Evolutionary conservation across 2,888 invertebrate genomes (phyloP).

Genomic region (Lithophane ornitopus): DNA sequence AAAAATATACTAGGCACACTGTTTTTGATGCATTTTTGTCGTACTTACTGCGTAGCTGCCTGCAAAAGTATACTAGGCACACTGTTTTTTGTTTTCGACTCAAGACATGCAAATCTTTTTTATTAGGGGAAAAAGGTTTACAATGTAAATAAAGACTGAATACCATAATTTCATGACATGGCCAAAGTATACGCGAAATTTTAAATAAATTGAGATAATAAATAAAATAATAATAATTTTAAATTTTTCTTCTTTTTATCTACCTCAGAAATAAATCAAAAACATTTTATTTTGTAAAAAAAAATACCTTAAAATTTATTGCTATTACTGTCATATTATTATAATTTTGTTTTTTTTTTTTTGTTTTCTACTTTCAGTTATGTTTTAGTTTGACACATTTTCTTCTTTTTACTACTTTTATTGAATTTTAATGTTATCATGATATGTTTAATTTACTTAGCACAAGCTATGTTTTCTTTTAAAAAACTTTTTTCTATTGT

Average conservation of each 20-base stretch:
- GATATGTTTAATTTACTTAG: slow-evolving; percentile 2
- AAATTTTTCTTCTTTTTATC: slow-evolving; percentile 29
- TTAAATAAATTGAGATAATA: slow-evolving; percentile 32
- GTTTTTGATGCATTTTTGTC: not conserved
- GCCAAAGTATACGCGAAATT: slow-evolving; percentile 62
- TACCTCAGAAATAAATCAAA: slow-evolving; percentile 35
- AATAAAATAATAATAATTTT: slow-evolving; percentile 21
- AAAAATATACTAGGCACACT: too few species aligned
- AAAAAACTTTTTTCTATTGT: slow-evolving; percentile 18
- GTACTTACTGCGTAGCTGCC: not conserved
- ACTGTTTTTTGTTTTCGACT: slow-evolving; percentile 35
- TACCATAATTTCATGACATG: slow-evolving; percentile 62
- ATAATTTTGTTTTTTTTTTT: not conserved
- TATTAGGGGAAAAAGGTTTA: slow-evolving; percentile 48
- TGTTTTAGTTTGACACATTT: not conserved
- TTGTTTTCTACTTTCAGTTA: not conserved
- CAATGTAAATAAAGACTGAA: slow-evolving; percentile 66
- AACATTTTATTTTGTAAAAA: too few species aligned
- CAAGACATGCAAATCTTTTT: slow-evolving; percentile 30
- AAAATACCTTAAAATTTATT: too few species aligned
- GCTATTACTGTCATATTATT: too few species aligned
- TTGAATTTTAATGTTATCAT: not conserved
- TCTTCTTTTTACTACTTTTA: not conserved
- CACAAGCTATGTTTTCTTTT: slow-evolving; percentile 22
- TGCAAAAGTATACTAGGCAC: slow-evolving; percentile 14